Evolutionary conservation across 23 tunicate genomes (phyloP), one percentile per base, ranked within the genome.

Genomic region (Ciona savignyi): DNA sequence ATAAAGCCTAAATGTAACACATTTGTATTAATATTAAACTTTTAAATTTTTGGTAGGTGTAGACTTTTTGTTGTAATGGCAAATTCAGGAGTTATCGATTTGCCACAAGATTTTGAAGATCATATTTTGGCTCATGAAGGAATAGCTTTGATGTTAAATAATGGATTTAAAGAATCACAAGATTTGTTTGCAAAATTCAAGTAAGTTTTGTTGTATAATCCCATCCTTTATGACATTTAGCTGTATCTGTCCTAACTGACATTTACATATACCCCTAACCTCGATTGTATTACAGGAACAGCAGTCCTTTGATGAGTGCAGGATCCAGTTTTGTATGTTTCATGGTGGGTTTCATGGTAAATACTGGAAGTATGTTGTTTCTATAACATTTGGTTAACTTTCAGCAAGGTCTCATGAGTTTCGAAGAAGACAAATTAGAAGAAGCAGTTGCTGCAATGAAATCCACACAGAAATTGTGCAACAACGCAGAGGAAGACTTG

Each of bases 111-210:
- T 30, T 80, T 87, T 81, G 95, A 87, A 70, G 95, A 87, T 72
- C 95, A 87, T 56, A 49, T 81, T 34, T 75, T 87, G 35, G 95
- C 95, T 1, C 70, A 80, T 75, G 95, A 87, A 75, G 95, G 95
- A 29, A 81, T 87, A 48, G 63, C 80, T 11, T 35, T 87, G 29
- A 87, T 87, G 85, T 33, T 87, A 22, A 87, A 87, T 65, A 87
- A 87, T 87, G 95, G 95, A 32, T 87, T 87, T 71, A 87, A 87
- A 80, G 95, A 81, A 65, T 76, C 95, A 4, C 82, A 80, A 80
- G 86, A 30, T n/a, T 34, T 87, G 0, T 87, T 87, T 70, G 70
- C 77, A 28, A 87, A 87, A 65, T 87, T 80, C 70, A 81, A 74
- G 82, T 75, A 70, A 63, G 78, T 20, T 33, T n/a, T 23, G n/a